Evolutionary conservation across 2,797 vertebrate genomes (phyloP).

Genomic region (Taenioides sp.): DNA sequence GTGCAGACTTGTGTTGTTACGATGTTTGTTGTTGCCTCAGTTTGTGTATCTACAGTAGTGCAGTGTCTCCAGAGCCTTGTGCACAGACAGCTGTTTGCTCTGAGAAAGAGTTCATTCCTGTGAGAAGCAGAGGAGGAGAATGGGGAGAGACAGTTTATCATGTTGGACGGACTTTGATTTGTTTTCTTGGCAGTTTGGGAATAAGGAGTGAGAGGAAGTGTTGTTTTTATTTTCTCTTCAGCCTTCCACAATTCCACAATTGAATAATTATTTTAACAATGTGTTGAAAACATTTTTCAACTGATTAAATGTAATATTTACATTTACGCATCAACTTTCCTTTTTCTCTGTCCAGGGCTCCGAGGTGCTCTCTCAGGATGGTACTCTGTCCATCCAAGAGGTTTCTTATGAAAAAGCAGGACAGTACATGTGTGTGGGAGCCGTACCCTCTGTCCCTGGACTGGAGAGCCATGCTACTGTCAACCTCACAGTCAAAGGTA

Average conservation of each 20-base stretch:
- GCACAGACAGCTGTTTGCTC: slow-evolving; percentile 44
- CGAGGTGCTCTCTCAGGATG: slow-evolving; percentile 61
- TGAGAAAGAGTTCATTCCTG: slow-evolving; percentile 42
- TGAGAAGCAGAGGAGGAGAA: slow-evolving; percentile 47
- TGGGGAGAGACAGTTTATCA: slow-evolving; percentile 46
- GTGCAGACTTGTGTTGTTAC: slow-evolving; percentile 33
- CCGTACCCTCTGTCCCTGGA: slow-evolving; percentile 76
- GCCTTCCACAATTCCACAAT: background rate
- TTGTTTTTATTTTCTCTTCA: slow-evolving; percentile 28
- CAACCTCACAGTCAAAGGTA: slow-evolving; percentile 82
- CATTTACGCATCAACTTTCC: slow-evolving; percentile 6
- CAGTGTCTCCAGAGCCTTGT: slow-evolving; percentile 57
- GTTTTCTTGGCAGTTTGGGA: slow-evolving; percentile 48
- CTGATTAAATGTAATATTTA: too few relatives aligned
- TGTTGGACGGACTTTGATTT: slow-evolving; percentile 44
- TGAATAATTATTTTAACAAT: background rate
- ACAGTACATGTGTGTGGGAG: slow-evolving; percentile 80
- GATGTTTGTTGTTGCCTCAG: slow-evolving; percentile 42
- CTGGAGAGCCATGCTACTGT: slow-evolving; percentile 67
- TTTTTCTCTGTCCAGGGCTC: slow-evolving; percentile 70
- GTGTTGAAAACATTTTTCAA: background rate
- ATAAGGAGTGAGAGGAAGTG: slow-evolving; percentile 38
- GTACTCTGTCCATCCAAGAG: slow-evolving; percentile 53
- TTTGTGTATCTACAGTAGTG: slow-evolving; percentile 53
- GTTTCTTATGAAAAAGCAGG: slow-evolving; percentile 74